phyloP scores from a whole-genome alignment of 23 tunicate species.

The Clavelina lepadiformis region DNA sequence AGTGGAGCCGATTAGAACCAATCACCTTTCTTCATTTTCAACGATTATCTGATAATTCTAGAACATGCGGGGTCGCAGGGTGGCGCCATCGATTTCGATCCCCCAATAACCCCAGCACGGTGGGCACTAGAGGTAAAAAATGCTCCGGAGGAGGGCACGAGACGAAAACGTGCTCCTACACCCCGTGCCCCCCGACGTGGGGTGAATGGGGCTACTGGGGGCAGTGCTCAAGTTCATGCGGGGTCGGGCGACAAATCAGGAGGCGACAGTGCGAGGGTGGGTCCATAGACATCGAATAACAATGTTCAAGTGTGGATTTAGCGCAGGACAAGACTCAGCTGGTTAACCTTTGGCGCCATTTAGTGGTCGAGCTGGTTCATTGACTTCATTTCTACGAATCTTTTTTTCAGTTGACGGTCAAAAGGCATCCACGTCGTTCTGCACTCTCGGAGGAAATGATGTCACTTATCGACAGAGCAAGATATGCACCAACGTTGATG shows the following conservation, averaged over 20 bases:
- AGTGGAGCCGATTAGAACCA: too few species aligned
- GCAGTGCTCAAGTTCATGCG: slow-evolving; percentile 41
- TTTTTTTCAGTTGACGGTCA: too few species aligned
- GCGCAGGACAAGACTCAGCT: too few species aligned
- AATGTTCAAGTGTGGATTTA: too few species aligned
- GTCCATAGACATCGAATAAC: too few species aligned
- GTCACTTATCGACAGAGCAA: too few species aligned
- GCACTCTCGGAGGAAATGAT: too few species aligned
- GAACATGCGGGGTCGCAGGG: slow-evolving; percentile 31
- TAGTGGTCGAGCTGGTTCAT: too few species aligned
- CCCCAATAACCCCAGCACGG: slow-evolving; percentile 13
- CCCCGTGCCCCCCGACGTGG: slow-evolving; percentile 35
- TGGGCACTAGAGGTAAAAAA: not conserved
- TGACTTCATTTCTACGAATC: too few species aligned
- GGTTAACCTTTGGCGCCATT: too few species aligned
- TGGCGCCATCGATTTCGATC: slow-evolving; percentile 30
- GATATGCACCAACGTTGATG: slow-evolving; percentile 7
- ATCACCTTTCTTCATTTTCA: too few species aligned
- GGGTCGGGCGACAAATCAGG: slow-evolving; percentile 27
- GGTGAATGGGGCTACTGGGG: slow-evolving; percentile 30
- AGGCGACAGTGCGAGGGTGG: slow-evolving; percentile 17
- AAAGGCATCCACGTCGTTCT: too few species aligned
- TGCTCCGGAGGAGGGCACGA: slow-evolving; percentile 17
- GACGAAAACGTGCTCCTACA: slow-evolving; percentile 8
- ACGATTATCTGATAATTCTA: not conserved